phyloP scores from a whole-genome alignment of 2,113 vertebrate genomes.

The Thinocorus orbignyianus region DNA sequence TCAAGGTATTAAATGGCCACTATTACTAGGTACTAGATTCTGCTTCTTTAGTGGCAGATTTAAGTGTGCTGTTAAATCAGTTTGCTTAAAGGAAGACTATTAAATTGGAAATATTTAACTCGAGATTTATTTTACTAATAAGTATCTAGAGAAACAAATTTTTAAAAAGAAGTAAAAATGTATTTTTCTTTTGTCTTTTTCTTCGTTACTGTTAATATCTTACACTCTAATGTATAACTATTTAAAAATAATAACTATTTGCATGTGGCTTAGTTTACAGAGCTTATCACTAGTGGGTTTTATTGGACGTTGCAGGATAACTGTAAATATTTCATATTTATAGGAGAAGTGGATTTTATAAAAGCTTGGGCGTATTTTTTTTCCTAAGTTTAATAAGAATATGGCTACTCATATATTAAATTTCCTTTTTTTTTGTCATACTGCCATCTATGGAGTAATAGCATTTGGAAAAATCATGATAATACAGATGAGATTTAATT shows the following conservation, averaged over 20 bases:
- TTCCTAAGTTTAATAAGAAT: not conserved
- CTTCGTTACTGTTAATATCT: not conserved
- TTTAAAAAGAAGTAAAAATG: not conserved
- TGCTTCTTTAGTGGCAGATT: not conserved
- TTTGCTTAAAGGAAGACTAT: not conserved
- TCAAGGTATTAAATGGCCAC: slow-evolving; percentile 82
- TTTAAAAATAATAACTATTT: not conserved
- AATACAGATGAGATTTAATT: not conserved
- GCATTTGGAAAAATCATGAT: not conserved
- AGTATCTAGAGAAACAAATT: not conserved
- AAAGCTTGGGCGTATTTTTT: not conserved
- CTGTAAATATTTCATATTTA: not conserved
- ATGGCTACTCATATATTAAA: not conserved
- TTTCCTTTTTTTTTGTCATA: not conserved
- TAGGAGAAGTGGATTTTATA: not conserved
- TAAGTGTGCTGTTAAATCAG: not conserved
- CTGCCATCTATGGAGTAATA: not conserved
- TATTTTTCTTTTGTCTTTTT: not conserved
- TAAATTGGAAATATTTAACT: not conserved
- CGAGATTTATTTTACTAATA: not conserved
- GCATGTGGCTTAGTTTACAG: not conserved
- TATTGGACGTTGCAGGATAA: not conserved
- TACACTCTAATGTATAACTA: not conserved
- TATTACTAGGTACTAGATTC: slow-evolving; percentile 8
- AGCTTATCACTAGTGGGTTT: not conserved